phyloP scores from a whole-genome alignment of 2,113 vertebrate species.

The Engraulis encrasicolus region DNA sequence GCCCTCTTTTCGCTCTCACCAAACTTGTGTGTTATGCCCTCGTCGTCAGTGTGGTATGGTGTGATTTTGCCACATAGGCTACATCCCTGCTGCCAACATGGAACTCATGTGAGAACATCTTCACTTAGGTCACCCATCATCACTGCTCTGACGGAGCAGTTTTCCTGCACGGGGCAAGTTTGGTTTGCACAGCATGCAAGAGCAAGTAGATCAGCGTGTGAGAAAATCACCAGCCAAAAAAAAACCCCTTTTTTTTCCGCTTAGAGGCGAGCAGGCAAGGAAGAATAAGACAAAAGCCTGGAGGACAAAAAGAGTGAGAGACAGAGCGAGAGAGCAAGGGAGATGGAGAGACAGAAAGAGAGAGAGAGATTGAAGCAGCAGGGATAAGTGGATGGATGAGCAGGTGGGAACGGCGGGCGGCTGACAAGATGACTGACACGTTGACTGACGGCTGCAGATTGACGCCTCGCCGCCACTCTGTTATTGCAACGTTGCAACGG shows the following conservation, averaged over 20 bases:
- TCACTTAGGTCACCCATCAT: too few species aligned
- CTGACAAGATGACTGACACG: constrained; percentile 44
- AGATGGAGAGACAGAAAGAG: constrained; percentile 6
- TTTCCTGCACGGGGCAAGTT: background rate
- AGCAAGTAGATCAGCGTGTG: background rate
- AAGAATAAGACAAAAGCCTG: background rate
- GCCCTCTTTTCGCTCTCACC: background rate
- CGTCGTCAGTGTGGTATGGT: background rate
- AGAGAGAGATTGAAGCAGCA: background rate
- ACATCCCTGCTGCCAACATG: background rate
- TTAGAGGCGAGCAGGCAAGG: background rate
- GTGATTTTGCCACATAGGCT: too few species aligned
- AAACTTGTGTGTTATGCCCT: background rate
- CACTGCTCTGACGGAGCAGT: background rate
- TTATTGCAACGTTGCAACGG: constrained; percentile 53
- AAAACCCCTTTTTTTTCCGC: background rate
- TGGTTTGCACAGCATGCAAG: background rate
- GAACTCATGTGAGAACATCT: too few species aligned
- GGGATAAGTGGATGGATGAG: constrained; percentile 12
- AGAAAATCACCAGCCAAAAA: background rate
- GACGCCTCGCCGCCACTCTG: constrained; percentile 54
- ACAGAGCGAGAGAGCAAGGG: background rate
- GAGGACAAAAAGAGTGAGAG: background rate
- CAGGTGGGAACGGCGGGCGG: background rate
- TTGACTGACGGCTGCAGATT: constrained; percentile 56